These are phyloP conservation scores for Zaprionus camerounensis DNA, from an alignment of 1,140 invertebrate species.

Conservation along the genomic window DNA sequence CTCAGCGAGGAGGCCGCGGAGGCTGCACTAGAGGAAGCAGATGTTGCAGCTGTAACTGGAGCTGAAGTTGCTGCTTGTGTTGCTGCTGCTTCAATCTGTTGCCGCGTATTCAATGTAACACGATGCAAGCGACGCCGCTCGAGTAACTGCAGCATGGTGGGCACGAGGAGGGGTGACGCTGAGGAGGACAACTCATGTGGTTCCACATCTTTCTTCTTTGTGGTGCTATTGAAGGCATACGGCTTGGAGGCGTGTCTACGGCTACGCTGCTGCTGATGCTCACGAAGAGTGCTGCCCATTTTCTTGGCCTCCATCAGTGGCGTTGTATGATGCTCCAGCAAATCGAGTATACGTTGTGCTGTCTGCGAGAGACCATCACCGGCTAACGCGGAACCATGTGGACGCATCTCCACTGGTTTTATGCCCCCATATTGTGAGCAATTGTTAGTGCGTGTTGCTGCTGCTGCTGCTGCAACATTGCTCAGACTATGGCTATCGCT, in stretches of 20 bases:
- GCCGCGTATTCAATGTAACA: conserved; percentile 27
- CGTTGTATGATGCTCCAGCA: conserved; percentile 90
- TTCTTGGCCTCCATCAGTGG: conserved; percentile 90
- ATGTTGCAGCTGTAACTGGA: background rate
- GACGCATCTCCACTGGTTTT: conserved; percentile 60
- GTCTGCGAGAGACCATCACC: conserved; percentile 85
- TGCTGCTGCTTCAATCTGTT: conserved; percentile 8
- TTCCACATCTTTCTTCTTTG: too few species aligned
- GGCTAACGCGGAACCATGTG: background rate
- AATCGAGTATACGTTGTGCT: conserved; percentile 88
- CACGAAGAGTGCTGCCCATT: conserved; percentile 85
- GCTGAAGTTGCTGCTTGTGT: background rate
- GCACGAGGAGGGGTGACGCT: conserved; percentile 38
- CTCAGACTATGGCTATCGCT: conserved; percentile 25
- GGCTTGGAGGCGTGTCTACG: conserved; percentile 14
- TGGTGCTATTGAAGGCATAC: background rate
- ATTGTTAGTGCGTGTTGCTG: background rate
- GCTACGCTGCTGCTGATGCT: conserved; percentile 46
- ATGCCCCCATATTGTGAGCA: conserved; percentile 36
- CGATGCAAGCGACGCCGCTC: conserved; percentile 59
- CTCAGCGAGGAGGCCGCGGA: conserved; percentile 1
- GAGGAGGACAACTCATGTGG: background rate
- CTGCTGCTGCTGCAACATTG: background rate
- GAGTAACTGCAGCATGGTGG: conserved; percentile 59
- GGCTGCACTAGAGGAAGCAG: background rate